These are phyloP conservation scores for Glaucomys volans DNA, from an alignment of 2,113 vertebrate genomes.

Conservation along the genomic window DNA sequence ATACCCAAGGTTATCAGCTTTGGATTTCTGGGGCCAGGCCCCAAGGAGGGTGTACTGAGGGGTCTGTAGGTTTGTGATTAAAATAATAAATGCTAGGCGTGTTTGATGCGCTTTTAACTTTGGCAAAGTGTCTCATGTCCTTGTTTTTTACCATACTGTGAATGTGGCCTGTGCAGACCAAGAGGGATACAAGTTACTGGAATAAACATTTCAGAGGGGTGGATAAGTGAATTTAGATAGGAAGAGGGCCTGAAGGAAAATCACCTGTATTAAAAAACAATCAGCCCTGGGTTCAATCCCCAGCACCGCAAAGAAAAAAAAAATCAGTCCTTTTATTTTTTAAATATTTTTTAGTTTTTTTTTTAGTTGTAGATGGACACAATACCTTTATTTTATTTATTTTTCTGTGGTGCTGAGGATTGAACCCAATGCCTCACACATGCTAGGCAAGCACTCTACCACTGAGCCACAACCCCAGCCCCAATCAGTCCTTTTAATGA, in stretches of 20 bases:
- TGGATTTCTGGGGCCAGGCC: constrained; percentile 58
- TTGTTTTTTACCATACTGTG: constrained; percentile 65
- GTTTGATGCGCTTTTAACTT: constrained; percentile 81
- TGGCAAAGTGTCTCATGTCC: constrained; percentile 70
- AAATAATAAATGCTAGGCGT: constrained; percentile 77
- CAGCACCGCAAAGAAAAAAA: too few relatives aligned
- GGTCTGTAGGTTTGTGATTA: constrained; percentile 82
- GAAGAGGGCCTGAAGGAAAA: background rate
- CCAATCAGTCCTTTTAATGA: background rate
- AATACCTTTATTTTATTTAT: too few relatives aligned
- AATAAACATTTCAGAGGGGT: constrained; percentile 33
- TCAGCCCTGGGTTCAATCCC: too few relatives aligned
- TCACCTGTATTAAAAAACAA: background rate
- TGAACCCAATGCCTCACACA: too few relatives aligned
- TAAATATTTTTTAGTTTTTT: too few relatives aligned
- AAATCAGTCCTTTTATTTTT: background rate
- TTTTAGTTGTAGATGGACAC: too few relatives aligned
- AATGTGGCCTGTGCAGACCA: background rate
- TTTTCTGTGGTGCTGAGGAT: too few relatives aligned
- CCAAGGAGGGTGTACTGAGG: constrained; percentile 52
- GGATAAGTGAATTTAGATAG: background rate
- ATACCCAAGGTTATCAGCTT: background rate
- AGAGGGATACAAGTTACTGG: constrained; percentile 36
- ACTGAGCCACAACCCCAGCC: too few relatives aligned
- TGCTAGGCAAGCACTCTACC: too few relatives aligned